Conservation (phyloP, 2,888 invertebrate species). For the Hemaris fuciformis region DNA sequence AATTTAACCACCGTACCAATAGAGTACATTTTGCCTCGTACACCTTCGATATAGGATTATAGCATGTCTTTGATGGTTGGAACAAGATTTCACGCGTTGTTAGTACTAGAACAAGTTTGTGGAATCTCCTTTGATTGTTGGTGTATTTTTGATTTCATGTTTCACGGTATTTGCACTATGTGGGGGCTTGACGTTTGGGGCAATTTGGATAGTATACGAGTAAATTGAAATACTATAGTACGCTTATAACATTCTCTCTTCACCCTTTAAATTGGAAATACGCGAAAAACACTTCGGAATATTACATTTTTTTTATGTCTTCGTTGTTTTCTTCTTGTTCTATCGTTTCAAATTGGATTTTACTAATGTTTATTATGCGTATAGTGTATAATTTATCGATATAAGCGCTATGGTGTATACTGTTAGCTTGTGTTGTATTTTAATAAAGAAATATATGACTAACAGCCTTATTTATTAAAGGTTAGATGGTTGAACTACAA, state of each 20-base stretch:
- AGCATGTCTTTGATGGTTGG: conserved; percentile 71
- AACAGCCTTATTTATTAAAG: no score
- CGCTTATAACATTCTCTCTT: neutral
- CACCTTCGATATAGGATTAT: conserved; percentile 40
- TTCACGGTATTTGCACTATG: conserved; percentile 56
- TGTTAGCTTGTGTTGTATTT: no score
- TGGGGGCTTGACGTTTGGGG: conserved; percentile 21
- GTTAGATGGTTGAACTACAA: no score
- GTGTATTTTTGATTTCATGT: conserved; percentile 79
- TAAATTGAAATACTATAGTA: neutral
- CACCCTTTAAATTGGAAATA: no score
- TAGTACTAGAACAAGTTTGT: conserved; percentile 74
- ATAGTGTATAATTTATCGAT: no score
- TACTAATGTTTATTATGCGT: no score
- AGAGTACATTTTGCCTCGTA: conserved; percentile 31
- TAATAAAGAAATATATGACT: no score
- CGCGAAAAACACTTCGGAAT: no score
- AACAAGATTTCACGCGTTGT: conserved; percentile 79
- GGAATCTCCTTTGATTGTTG: conserved; percentile 74
- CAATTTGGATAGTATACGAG: neutral
- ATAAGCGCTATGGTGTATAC: no score
- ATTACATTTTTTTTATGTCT: no score
- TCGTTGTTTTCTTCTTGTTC: no score
- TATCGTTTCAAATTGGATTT: no score
- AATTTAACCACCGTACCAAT: conserved; percentile 22